Evolutionary conservation across 2,797 vertebrate species (phyloP).

Genomic region (Anolis apletophallus): DNA sequence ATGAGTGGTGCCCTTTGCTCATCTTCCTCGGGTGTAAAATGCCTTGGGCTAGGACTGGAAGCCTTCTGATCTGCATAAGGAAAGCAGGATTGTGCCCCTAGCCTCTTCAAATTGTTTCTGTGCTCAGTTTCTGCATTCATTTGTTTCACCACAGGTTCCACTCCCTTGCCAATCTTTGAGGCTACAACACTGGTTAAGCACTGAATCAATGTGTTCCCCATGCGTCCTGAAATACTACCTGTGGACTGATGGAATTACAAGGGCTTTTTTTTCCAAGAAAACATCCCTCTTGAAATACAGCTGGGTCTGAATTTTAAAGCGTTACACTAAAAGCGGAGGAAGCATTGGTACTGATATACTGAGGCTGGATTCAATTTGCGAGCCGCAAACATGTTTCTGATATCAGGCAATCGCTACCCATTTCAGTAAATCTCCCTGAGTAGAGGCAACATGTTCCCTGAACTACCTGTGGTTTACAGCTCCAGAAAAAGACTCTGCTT

Average conservation of each 20-base stretch:
- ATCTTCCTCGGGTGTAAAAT: neutral
- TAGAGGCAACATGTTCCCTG: neutral
- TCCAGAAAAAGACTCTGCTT: neutral
- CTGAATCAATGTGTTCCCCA: neutral
- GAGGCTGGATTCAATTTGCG: slow-evolving; percentile 30
- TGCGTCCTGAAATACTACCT: neutral
- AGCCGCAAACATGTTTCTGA: slow-evolving; percentile 33
- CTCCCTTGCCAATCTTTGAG: slow-evolving; percentile 27
- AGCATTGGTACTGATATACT: slow-evolving; percentile 5
- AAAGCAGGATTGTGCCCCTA: neutral
- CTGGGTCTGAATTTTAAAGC: neutral
- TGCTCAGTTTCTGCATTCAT: neutral
- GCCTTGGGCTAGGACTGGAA: neutral
- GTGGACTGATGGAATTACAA: slow-evolving; percentile 34
- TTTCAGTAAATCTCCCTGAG: slow-evolving; percentile 25
- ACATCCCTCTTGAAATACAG: slow-evolving; percentile 1
- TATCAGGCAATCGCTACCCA: slow-evolving; percentile 15
- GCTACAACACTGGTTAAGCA: neutral
- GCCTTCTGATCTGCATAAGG: too few species aligned
- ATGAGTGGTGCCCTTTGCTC: neutral
- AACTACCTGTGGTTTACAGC: neutral
- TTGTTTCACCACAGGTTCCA: neutral
- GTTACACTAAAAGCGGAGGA: neutral
- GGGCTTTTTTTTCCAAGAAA: neutral
- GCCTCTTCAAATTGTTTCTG: neutral